Conservation (phyloP, 2,113 vertebrate genomes). For the Motacilla alba region DNA sequence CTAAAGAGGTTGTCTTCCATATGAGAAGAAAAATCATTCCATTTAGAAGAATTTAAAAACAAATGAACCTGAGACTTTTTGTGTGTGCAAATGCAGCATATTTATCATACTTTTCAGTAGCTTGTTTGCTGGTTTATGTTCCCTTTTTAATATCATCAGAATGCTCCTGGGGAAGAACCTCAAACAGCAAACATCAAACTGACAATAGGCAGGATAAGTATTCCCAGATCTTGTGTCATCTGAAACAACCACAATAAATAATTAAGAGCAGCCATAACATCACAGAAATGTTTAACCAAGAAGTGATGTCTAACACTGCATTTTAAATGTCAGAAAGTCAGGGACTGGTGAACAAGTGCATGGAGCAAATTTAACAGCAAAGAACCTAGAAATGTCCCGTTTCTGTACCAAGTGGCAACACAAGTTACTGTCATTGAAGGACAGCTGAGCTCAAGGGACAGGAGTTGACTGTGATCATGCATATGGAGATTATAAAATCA, state of each 20-base stretch:
- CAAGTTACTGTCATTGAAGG: not conserved
- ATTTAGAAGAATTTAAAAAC: not conserved
- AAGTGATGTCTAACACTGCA: not conserved
- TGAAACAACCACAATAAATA: constrained; percentile 42
- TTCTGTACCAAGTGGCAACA: not conserved
- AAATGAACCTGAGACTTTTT: not conserved
- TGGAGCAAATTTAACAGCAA: not conserved
- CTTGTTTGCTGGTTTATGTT: constrained; percentile 35
- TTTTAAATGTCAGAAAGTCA: constrained; percentile 10
- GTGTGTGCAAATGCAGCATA: not conserved
- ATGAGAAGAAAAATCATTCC: not conserved
- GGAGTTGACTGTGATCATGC: not conserved
- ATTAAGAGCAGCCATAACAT: not conserved
- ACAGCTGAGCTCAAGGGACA: not conserved
- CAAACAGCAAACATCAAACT: not conserved
- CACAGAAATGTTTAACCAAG: constrained; percentile 15
- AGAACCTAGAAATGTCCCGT: not conserved
- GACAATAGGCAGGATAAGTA: not conserved
- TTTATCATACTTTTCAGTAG: not conserved
- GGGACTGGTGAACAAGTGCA: not conserved
- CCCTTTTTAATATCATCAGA: constrained; percentile 5
- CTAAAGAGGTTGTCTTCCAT: not conserved
- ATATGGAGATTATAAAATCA: not conserved
- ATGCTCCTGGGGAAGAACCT: constrained; percentile 11
- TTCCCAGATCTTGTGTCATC: constrained; percentile 5